Evolutionary conservation across 2,113 vertebrate species (phyloP), one percentile per base, ranked within the genome.

Genomic region (Crypturellus undulatus): DNA sequence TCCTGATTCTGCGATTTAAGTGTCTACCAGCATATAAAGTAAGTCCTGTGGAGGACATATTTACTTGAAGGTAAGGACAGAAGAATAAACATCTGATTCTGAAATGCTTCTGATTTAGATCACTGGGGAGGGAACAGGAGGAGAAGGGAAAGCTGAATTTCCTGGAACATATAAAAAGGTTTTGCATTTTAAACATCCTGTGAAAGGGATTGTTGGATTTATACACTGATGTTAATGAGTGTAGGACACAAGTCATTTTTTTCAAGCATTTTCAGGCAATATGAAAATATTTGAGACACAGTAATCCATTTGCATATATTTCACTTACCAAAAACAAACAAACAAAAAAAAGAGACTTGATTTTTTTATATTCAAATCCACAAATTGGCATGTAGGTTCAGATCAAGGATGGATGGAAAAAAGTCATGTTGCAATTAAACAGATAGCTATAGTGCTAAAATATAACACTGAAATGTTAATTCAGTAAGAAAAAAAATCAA

Each of bases 1-100:
- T 60, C 82, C 76, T 49, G 49, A 75, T 92, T 78, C 47, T 82
- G 24, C 84, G 63, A 84, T 92, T 84, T 90, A 84, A 47, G 78
- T 79, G 15, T 71, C 63, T 90, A 59, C 60, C 78, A 83, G 69
- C 95, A 92, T 18, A 87, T 25, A 92, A 69, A 36, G 47, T 19
- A 47, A 47, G 19, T 47, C 21, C 36, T 89, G 65, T 42, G n/a
- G 25, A 81, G 32, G 28, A 84, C 90, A 21, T 72, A 58, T 56
- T 78, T 78, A 49, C 10, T 20, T 32, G 18, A 25, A 92, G 38
- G 17, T 11, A 64, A 75, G 40, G n/a, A 25, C 52, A 93, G n/a
- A 68, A 67, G 25, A 34, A 79, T 80, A 56, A 80, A 19, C 13
- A 68, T 10, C n/a, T 38, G 49, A 16, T 47, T 56, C n/a, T 91